Evolutionary conservation across 2,797 vertebrate species (phyloP).

Genomic region (Mormyrus hasselquistii): DNA sequence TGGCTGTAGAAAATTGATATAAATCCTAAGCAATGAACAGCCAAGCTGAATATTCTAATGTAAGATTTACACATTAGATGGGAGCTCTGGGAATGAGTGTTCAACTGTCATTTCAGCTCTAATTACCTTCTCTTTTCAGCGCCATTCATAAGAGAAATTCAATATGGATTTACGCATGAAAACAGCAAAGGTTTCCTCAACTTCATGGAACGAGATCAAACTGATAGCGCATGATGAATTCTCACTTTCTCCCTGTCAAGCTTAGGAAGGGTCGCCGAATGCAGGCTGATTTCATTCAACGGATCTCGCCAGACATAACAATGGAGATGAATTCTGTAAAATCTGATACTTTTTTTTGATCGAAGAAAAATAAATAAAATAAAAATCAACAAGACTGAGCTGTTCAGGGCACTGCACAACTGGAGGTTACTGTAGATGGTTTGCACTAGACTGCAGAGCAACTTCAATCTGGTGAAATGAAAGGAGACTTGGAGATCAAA

Average conservation of each 20-base stretch:
- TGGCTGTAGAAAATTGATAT: not conserved
- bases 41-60: not conserved
- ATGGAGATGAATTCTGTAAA: not conserved
- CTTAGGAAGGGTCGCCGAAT: not conserved
- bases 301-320: not conserved
- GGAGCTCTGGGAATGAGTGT: conserved; percentile 5
- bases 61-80: conserved; percentile 1
- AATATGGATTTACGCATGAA: not conserved
- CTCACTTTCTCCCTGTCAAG: not conserved
- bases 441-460: not conserved
- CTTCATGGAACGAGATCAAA: not conserved
- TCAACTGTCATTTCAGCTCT: conserved; percentile 11
- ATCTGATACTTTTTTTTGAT: not conserved
- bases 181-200: not conserved
- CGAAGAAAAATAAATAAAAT: not conserved
- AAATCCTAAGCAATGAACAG: conserved; percentile 3
- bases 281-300: not conserved
- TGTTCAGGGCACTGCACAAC: not conserved
- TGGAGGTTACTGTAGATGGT: not conserved
- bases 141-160: not conserved
- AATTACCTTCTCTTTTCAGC: not conserved
- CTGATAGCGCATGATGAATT: not conserved
- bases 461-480: not conserved
- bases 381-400: not conserved
- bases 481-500: conserved; percentile 2